These are phyloP conservation scores for Macrosoma leucophasiata DNA, from an alignment of 2,888 invertebrate genomes.

Conservation along the genomic window DNA sequence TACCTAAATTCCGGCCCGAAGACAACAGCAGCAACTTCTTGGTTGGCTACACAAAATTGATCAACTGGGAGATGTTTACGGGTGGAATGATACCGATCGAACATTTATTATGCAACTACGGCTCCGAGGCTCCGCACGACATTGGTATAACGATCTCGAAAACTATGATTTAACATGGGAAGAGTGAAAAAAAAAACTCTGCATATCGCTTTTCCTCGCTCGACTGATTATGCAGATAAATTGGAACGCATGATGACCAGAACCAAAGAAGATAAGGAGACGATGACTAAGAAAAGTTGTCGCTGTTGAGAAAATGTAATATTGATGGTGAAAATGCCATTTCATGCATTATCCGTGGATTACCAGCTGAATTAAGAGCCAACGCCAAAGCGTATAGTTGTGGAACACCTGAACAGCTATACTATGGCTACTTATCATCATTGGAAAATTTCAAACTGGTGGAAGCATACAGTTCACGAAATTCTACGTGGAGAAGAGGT, in stretches of 20 bases:
- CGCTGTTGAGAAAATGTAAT: slow-evolving; percentile 27
- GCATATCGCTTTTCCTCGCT: slow-evolving; percentile 24
- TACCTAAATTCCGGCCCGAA: slow-evolving; percentile 25
- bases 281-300: slow-evolving; percentile 32
- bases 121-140: slow-evolving; percentile 26
- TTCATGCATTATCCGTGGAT: slow-evolving; percentile 24
- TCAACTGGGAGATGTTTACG: slow-evolving; percentile 30
- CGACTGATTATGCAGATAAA: slow-evolving; percentile 28
- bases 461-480: slow-evolving; percentile 3
- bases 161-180: slow-evolving; percentile 30
- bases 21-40: slow-evolving; percentile 19
- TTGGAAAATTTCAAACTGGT: slow-evolving; percentile 23
- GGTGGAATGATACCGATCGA: slow-evolving; percentile 18
- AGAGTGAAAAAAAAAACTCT: slow-evolving; percentile 30
- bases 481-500: slow-evolving; percentile 17
- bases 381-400: slow-evolving; percentile 29
- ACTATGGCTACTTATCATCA: slow-evolving; percentile 25
- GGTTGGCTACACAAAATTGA: slow-evolving; percentile 32
- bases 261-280: slow-evolving; percentile 26
- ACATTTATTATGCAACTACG: slow-evolving; percentile 26
- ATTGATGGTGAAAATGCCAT: slow-evolving; percentile 23
- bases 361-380: slow-evolving; percentile 21
- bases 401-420: slow-evolving; percentile 23
- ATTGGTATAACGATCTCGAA: slow-evolving; percentile 25
- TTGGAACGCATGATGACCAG: slow-evolving; percentile 31